Evolutionary conservation across 2,113 vertebrate species (phyloP).

Genomic region (Sialia sialis): DNA sequence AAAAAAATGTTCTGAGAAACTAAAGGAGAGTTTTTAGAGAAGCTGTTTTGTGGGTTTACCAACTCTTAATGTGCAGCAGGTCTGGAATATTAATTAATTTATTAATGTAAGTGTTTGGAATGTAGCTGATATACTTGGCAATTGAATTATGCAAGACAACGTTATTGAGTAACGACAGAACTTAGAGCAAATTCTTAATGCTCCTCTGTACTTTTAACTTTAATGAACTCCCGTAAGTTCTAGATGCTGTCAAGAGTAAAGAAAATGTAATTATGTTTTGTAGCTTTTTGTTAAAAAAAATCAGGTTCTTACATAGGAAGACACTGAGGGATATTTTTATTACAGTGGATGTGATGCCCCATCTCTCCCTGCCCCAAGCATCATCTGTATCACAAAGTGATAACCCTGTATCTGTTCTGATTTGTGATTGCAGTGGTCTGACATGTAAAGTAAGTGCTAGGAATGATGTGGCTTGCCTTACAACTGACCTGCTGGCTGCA

Average conservation of each 20-base stretch:
- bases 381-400: background rate
- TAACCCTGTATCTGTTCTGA: background rate
- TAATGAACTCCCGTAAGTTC: background rate
- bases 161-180: background rate
- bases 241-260: background rate
- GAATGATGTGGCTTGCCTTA: conserved; percentile 95
- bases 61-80: background rate
- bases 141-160: background rate
- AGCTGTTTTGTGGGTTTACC: background rate
- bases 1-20: background rate
- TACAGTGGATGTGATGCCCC: background rate
- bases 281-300: background rate
- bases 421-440: conserved; percentile 79
- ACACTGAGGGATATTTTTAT: background rate
- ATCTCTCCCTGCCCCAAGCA: background rate
- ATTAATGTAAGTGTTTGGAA: background rate
- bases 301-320: background rate
- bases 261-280: background rate
- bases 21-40: background rate
- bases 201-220: background rate
- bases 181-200: background rate
- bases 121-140: background rate
- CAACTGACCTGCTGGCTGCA: conserved; percentile 91
- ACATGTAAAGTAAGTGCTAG: conserved; percentile 95
- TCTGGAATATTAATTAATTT: background rate